Percentiles rank a stretch among this genome's conserved stretches.
Evolutionary conservation across 2,888 invertebrate genomes (phyloP).

Genomic region (Drosophila multiciliata): DNA sequence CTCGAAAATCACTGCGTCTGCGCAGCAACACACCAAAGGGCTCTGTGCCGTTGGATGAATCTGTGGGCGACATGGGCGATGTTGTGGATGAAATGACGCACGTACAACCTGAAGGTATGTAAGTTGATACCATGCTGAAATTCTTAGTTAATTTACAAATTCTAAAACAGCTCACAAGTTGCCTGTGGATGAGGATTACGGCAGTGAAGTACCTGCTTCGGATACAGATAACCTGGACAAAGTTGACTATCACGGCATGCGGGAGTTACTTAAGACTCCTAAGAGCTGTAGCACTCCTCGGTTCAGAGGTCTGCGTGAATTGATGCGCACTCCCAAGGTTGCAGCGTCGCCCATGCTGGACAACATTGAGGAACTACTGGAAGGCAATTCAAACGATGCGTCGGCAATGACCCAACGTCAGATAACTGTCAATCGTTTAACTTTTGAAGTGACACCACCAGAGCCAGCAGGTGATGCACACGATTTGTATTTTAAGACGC

Average conservation of each 20-base stretch:
- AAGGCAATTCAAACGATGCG: slow-evolving; percentile 28
- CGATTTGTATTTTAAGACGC: slow-evolving; percentile 80
- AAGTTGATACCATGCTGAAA: background rate
- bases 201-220: slow-evolving; percentile 45
- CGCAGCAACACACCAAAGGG: slow-evolving; percentile 53
- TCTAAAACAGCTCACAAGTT: slow-evolving; percentile 26
- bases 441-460: slow-evolving; percentile 12
- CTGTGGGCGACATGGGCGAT: slow-evolving; percentile 66
- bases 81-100: slow-evolving; percentile 55
- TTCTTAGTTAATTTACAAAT: background rate
- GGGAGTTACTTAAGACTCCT: slow-evolving; percentile 74
- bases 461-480: slow-evolving; percentile 46
- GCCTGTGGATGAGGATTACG: slow-evolving; percentile 58
- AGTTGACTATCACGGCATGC: slow-evolving; percentile 63
- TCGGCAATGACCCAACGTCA: slow-evolving; percentile 24
- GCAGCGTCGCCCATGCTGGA: slow-evolving; percentile 61
- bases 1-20: slow-evolving; percentile 50
- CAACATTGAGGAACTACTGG: slow-evolving; percentile 67
- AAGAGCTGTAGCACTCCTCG: slow-evolving; percentile 68
- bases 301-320: slow-evolving; percentile 68
- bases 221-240: slow-evolving; percentile 42
- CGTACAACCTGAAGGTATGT: slow-evolving; percentile 33
- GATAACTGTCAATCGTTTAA: slow-evolving; percentile 15
- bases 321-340: slow-evolving; percentile 71
- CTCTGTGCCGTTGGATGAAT: slow-evolving; percentile 47